These are phyloP conservation scores for Synanthedon vespiformis DNA, from an alignment of 2,888 invertebrate species.

Conservation along the genomic window DNA sequence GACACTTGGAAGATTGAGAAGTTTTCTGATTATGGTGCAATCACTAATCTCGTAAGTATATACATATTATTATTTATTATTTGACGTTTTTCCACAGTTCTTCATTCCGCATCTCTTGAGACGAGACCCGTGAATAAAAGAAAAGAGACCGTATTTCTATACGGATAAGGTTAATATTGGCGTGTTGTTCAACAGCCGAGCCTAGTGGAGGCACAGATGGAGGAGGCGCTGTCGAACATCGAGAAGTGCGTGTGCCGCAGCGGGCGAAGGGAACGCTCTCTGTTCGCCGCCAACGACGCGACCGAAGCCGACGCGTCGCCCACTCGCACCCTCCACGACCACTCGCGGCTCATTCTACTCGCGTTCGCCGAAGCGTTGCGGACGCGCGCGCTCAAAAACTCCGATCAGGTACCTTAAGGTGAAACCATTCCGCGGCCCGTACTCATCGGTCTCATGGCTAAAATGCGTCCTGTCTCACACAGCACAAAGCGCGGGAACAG, in stretches of 20 bases:
- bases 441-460: no score
- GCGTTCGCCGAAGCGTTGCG: conserved; percentile 78
- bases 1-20: conserved; percentile 92
- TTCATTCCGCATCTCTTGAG: no score
- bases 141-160: not conserved
- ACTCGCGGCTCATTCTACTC: conserved; percentile 72
- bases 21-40: conserved; percentile 85
- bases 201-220: conserved; percentile 41
- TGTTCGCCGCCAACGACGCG: conserved; percentile 46
- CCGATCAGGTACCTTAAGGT: conserved; percentile 73
- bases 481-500: no score
- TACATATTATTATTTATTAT: no score
- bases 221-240: conserved; percentile 49
- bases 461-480: no score
- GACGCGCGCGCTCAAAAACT: conserved; percentile 77
- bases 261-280: conserved; percentile 46
- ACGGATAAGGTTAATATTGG: not conserved
- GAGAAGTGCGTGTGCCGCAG: conserved; percentile 50
- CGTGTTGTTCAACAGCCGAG: conserved; percentile 32
- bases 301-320: conserved; percentile 20
- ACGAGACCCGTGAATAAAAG: not conserved
- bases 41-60: conserved; percentile 79
- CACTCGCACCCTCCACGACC: conserved; percentile 32
- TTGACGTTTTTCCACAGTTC: no score
- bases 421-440: no score